Base-by-base conservation (phyloP, 2,113 vertebrate species). In the Synchiropus splendidus region DNA sequence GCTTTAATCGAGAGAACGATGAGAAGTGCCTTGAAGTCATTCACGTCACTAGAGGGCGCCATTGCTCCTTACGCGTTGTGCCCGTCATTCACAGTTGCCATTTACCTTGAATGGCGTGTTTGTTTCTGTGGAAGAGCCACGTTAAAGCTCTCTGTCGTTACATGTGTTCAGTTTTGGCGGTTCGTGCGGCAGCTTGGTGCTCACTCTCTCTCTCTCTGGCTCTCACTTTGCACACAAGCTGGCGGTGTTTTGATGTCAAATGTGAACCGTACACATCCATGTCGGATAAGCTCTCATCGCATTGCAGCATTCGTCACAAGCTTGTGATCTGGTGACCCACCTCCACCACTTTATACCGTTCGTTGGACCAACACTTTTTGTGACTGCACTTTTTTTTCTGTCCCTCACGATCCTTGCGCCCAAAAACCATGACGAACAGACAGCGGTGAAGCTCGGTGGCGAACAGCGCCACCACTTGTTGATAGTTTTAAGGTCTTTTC, bases 11-110 rank as follows among this genome's bases (percentile, higher is more conserved):
- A 16, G 46, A 42, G 51, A 39, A 36, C 17, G 43, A 53, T 57
- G 58, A 71, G 63, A 82, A 79, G 76, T 78, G 76, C 79, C 74
- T 78, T 81, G 39, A 27, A 36, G 71, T 70, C 44, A 10, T 51
- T 49, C 54, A 65, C 42, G 18, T 51, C 36, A 3, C 47, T 30
- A 42, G 58, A 64, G 32, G 55, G 54, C 54, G 61, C 51, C 48
- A 46, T 51, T 50, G 31, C 45, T 48, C 37, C 58, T 27, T 47
- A 39, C 51, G 45, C 50, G 44, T 51, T 45, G 52, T 60, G 54
- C 51, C 51, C 51, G 16, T 12, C 53, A 38, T 32, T 5, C 51
- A 38, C 18, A 12, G 50, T 52, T 48, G 62, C 54, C 67, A 51
- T 51, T 61, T 16, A 6, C 54, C 32, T 12, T 32, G n/a, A n/a